Base-by-base conservation (phyloP, 2,113 vertebrate species). In the Trachemys scripta region DNA sequence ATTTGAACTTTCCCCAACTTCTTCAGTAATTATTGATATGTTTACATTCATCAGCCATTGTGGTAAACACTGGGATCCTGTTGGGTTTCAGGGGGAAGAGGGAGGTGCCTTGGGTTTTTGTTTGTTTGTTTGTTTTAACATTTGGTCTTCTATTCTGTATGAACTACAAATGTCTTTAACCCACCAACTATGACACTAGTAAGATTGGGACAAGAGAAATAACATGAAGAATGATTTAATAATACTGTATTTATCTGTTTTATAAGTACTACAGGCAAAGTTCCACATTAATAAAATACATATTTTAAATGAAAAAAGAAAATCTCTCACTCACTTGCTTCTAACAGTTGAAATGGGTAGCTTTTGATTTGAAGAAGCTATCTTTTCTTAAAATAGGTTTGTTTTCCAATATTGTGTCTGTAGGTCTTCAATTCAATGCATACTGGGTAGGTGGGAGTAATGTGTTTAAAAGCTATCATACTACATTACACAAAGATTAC, bases 261-360 rank as follows among this genome's bases (percentile, higher is more conserved):
- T 57, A 42, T 69, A 90, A 65, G 6, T 38, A 31, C 11, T 35
- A 49, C 47, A 85, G 24, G 62, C 1, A 49, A 83, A 80, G 24
- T 4, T 92, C 12, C 16, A 65, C 35, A 65, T 65, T 65, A 35
- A 65, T 14, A 29, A 59, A 65, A 65, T 35, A 65, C 31, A 65
- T 31, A 65, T 90, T 86, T 35, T 16, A 16, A n/a, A 49, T 1
- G 59, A 2, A 84, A 29, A 53, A 85, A 3, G 2, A 80, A 49
- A 27, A 0, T 0, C 25, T 75, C 53, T 3, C 11, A 87, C 11
- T 84, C 62, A 27, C 20, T 80, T 10, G 27, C 13, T n/a, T 65
- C 62, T 6, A 38, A 88, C 16, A 7, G 53, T 87, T 87, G 29
- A 89, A 89, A 85, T n/a, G 0, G 90, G 76, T 3, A 69, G 22